Evolutionary conservation across 2,888 invertebrate genomes (phyloP).

Genomic region (Caenorhabditis drosophilae): DNA sequence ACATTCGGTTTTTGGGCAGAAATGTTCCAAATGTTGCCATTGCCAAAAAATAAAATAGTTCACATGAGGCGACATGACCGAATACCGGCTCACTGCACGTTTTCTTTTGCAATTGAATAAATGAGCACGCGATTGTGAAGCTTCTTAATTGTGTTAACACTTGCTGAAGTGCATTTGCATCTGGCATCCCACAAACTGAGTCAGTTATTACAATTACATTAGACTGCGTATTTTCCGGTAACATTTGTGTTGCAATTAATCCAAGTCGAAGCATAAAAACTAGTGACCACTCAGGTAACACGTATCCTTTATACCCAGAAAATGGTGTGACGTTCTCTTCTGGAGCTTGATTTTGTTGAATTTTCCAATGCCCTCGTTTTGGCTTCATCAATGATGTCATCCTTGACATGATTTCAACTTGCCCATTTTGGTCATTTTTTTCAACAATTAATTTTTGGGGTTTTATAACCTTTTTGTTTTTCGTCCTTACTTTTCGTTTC

Average conservation of each 20-base stretch:
- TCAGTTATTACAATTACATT: conserved; percentile 77
- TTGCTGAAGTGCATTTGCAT: conserved; percentile 79
- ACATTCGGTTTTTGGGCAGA: conserved; percentile 31
- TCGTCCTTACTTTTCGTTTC: too few species aligned
- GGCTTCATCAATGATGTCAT: not conserved
- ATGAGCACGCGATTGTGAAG: conserved; percentile 79
- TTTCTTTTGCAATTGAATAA: conserved; percentile 73
- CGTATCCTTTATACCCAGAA: conserved; percentile 39
- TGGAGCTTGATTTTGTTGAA: not conserved
- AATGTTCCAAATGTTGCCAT: conserved; percentile 78
- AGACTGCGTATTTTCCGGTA: conserved; percentile 80
- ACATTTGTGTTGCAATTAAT: conserved; percentile 78
- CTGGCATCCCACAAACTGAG: conserved; percentile 77
- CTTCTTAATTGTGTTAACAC: conserved; percentile 79
- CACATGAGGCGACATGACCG: conserved; percentile 79
- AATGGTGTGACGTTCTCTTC: conserved; percentile 6
- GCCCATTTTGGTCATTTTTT: too few species aligned
- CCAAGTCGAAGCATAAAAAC: conserved; percentile 81
- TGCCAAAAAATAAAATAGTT: conserved; percentile 80
- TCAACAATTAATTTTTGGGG: too few species aligned
- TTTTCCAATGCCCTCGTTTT: not conserved
- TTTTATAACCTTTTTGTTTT: not conserved
- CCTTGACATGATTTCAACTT: conserved; percentile 9
- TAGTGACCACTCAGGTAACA: conserved; percentile 71
- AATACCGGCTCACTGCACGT: conserved; percentile 47